Base-by-base conservation (phyloP, 2,797 vertebrate species). In the Mus spretus region DNA sequence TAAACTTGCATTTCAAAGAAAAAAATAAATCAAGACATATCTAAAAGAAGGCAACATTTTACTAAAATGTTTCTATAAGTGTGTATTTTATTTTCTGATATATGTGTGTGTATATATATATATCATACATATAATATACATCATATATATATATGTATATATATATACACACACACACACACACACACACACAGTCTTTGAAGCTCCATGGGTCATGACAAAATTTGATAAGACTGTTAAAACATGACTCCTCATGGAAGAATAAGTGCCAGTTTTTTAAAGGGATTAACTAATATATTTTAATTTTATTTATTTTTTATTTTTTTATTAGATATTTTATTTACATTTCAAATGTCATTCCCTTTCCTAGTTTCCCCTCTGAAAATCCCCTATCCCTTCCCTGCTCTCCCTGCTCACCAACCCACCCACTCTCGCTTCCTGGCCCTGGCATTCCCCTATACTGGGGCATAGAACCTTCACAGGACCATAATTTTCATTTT, bases 41-140 rank as follows among this genome's bases (percentile, higher is more conserved):
- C 15, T 26, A 40, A 65, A 91, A 83, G 84, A 67, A 61, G 11
- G 0, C 6, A 31, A 81, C 78, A 72, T 67, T 53, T 85, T 67
- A 50, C 65, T 67, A 85, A 85, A 11, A 5, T 53, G 74, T 79
- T 67, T 90, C 83, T 19, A 26, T 87, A 94, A 31, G 7, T 26
- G 61, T 82, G 20, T 93, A 53, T 87, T 96, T 90, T 70, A 82
- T 78, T 72, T 95, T 75, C 34, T 79, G 13, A n/a, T 87, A 47
- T 47, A 47, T 47, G 8, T 47, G 8, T 47, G 47, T 47, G 47
- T 47, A 47, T 47, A 5, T 55, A 55, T 55, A 55, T 3, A 55
- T 55, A 55, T 55, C 53, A 57, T 57, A 57, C 14, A 57, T 57
- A 57, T 47, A 47, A 47, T 47, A 47, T 47, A 47, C 47, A 47